Evolutionary conservation across 2,888 invertebrate genomes (phyloP).

Genomic region (Dioctria linearis): DNA sequence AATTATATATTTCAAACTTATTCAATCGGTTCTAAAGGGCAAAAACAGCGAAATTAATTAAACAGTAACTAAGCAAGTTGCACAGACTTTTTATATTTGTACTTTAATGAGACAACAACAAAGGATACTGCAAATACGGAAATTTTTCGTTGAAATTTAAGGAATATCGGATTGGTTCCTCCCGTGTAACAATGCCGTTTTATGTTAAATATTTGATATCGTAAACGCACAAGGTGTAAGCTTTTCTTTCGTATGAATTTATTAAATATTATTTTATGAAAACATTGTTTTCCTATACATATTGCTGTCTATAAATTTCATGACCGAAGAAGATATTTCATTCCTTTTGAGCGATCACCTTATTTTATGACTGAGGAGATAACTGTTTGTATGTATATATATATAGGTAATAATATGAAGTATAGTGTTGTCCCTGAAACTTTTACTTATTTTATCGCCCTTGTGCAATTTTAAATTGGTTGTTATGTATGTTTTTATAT

Average conservation of each 20-base stretch:
- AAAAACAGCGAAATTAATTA: constrained; percentile 24
- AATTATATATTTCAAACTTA: constrained; percentile 54
- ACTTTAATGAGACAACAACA: constrained; percentile 49
- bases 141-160: constrained; percentile 17
- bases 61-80: constrained; percentile 41
- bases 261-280: constrained; percentile 47
- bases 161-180: background rate
- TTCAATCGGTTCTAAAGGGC: constrained; percentile 33
- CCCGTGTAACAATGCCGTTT: constrained; percentile 45
- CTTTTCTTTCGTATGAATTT: constrained; percentile 49
- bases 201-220: constrained; percentile 43
- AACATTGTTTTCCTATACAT: constrained; percentile 19
- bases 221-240: constrained; percentile 50
- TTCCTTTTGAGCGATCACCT: too few species aligned
- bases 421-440: too few species aligned
- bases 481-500: too few species aligned
- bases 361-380: too few species aligned
- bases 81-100: constrained; percentile 55
- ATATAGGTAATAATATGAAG: too few species aligned
- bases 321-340: too few species aligned
- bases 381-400: too few species aligned
- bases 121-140: constrained; percentile 7
- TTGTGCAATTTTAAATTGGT: too few species aligned
- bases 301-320: too few species aligned
- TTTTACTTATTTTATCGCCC: too few species aligned